These are phyloP conservation scores for Micoletzkya japonica DNA, from an alignment of 2,888 invertebrate species.

Conservation along the genomic window DNA sequence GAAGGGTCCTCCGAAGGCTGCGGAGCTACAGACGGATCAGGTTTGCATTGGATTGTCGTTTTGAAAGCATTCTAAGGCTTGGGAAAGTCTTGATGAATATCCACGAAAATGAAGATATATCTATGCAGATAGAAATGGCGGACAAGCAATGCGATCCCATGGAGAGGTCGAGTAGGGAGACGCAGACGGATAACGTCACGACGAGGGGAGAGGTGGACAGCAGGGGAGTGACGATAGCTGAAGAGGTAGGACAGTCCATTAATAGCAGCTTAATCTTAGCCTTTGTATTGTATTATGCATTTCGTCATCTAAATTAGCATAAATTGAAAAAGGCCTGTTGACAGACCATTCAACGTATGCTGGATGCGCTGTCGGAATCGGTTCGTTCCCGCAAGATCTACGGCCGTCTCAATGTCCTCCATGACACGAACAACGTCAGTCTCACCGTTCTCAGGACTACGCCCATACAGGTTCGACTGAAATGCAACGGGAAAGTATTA, in stretches of 20 bases:
- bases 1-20: too few species aligned
- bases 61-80: too few species aligned
- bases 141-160: conserved; percentile 10
- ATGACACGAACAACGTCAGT: conserved; percentile 58
- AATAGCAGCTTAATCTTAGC: not conserved
- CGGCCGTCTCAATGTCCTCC: conserved; percentile 65
- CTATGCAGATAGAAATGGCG: not conserved
- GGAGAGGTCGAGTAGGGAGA: not conserved
- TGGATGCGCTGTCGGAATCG: not conserved
- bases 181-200: conserved; percentile 1
- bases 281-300: not conserved
- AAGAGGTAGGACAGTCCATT: not conserved
- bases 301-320: not conserved
- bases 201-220: not conserved
- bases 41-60: too few species aligned
- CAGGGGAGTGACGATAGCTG: not conserved
- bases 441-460: conserved; percentile 6
- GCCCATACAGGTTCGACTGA: conserved; percentile 23
- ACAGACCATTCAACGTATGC: conserved; percentile 10
- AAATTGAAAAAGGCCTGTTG: not conserved
- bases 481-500: too few species aligned
- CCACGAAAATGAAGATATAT: too few species aligned
- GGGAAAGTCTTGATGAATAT: too few species aligned
- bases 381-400: conserved; percentile 60
- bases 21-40: too few species aligned